Evolutionary conservation across 2,797 vertebrate species (phyloP), one percentile per base, ranked within the genome.

Genomic region (Myiotriccus ornatus): DNA sequence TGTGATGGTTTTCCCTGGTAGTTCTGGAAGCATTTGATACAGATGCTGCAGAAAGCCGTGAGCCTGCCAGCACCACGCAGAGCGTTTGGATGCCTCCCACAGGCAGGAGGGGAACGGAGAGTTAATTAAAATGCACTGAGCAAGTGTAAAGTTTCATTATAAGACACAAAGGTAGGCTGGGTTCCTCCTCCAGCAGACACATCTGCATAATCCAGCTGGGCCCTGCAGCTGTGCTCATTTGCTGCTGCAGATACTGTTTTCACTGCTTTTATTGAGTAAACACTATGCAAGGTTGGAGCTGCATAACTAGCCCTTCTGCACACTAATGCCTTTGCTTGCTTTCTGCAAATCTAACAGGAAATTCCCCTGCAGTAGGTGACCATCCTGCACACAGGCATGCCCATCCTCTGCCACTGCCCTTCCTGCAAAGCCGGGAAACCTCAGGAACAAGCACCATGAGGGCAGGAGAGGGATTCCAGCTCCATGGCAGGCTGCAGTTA

Each of bases 41-140:
- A 44, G 71, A 47, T 37, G 47, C 35, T 76, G 84, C 55, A 11
- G 77, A 65, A n/a, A 78, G 65, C 62, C 23, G 4, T 43, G 77
- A 73, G 83, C 59, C 47, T 77, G 75, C 84, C 92, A 88, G 92
- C 78, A 15, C 34, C 78, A 49, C 5, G 60, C 71, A 37, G 93
- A 76, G 90, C 35, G 6, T 55, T 71, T 46, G 71, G 71, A 91
- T 87, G 94, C 81, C 92, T 94, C 92, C 92, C 87, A 50, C 90
- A 68, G 89, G 87, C 89, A 68, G 92, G 63, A 93, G 94, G 81
- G 92, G 65, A 84, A 25, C 56, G 16, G 67, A 84, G 89, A 87
- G 89, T 84, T 93, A 85, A 95, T 93, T 91, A 92, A 89, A 69
- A 88, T 53, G 79, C 90, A 91, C 87, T 8, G 75, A 91, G 92